A percentile compares a stretch with the other conserved stretches of the same genome.
Evolutionary conservation across 2,113 vertebrate genomes (phyloP).

Genomic region (Rhinogobius similis): DNA sequence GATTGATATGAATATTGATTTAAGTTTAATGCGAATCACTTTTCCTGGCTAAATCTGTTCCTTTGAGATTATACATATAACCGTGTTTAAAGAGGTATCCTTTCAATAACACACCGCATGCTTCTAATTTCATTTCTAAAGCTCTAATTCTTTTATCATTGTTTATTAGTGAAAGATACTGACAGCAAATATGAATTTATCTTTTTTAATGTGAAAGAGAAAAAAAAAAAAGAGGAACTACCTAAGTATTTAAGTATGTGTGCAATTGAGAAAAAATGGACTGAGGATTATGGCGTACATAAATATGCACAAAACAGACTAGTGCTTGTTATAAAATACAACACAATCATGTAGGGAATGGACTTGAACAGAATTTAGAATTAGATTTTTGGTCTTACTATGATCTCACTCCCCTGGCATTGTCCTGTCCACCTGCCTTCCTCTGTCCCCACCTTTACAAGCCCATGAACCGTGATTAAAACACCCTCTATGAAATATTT

Average conservation of each 20-base stretch:
- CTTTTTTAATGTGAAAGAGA: too few relatives aligned
- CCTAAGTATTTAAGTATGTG: not conserved
- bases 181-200: not conserved
- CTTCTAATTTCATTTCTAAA: not conserved
- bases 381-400: constrained; percentile 9
- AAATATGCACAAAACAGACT: not conserved
- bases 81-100: not conserved
- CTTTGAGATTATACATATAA: not conserved
- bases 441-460: constrained; percentile 67
- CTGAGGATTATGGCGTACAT: not conserved
- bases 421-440: constrained; percentile 41
- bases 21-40: not conserved
- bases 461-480: constrained; percentile 73
- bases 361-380: not conserved
- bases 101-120: not conserved
- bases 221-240: not conserved
- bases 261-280: not conserved
- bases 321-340: not conserved
- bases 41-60: not conserved
- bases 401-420: constrained; percentile 26
- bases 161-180: not conserved
- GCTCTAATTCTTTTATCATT: not conserved
- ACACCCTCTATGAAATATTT: constrained; percentile 66
- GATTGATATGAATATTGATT: not conserved
- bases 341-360: not conserved